Conservation (phyloP, 2,113 vertebrate species). For the Cariama cristata region DNA sequence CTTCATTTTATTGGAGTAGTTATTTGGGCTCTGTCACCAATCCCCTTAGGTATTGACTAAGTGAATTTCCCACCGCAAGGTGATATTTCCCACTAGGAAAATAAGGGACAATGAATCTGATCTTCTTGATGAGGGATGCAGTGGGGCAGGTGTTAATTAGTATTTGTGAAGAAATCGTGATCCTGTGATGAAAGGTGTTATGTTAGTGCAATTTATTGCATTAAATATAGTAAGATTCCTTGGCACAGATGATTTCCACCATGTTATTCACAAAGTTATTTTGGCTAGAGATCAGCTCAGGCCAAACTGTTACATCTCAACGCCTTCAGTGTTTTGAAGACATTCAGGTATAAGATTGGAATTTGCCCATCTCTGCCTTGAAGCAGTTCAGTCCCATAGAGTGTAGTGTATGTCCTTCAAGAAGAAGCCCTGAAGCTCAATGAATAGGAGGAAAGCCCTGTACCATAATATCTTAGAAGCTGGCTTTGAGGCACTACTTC, state of each 20-base stretch:
- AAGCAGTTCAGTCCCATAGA: background rate
- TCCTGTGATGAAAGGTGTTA: constrained; percentile 46
- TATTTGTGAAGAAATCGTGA: constrained; percentile 52
- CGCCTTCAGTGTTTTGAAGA: constrained; percentile 35
- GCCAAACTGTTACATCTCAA: constrained; percentile 57
- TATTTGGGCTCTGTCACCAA: background rate
- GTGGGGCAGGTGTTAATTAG: constrained; percentile 18
- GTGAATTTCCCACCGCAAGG: background rate
- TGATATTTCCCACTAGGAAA: background rate
- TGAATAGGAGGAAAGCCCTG: background rate
- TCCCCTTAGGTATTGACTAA: background rate
- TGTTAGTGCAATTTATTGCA: constrained; percentile 28
- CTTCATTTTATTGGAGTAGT: background rate
- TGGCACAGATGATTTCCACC: constrained; percentile 43
- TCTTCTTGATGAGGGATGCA: background rate
- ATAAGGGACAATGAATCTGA: background rate
- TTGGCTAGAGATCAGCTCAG: constrained; percentile 50
- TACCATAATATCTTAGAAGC: background rate
- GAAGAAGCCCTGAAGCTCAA: background rate
- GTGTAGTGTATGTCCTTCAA: background rate
- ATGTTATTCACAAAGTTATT: constrained; percentile 27
- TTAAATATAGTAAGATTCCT: constrained; percentile 39
- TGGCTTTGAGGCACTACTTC: background rate
- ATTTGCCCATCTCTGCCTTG: background rate
- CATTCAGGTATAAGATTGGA: background rate